Evolutionary conservation across 1,140 invertebrate genomes (phyloP), one percentile per base, ranked within the genome.

Genomic region (Camponotus pennsylvanicus): DNA sequence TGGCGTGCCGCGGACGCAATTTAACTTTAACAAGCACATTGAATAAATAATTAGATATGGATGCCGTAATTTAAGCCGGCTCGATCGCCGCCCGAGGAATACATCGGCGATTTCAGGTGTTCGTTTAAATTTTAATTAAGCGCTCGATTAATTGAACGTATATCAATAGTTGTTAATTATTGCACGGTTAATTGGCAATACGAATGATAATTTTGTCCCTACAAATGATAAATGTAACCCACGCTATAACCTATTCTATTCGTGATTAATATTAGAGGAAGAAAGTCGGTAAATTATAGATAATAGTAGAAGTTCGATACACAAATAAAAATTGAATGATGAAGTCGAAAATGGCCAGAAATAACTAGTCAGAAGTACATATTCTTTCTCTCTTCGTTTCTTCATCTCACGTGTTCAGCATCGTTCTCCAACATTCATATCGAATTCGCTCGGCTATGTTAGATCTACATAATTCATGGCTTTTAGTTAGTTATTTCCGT

Each of bases 1-100:
- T 79, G 75, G 67, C 83, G 34, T 85, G n/a, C 27, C 75, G 84
- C 13, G 86, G 73, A 78, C 32, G 67, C 52, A 67, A 63, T 82
- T 89, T 88, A 88, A 88, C 85, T 88, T 73, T 88, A 89, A 89
- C 61, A 78, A 89, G 82, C 64, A 45, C 27, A 88, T 88, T 73
- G 86, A 89, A 78, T 75, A 75, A 88, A 87, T 87, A 89, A 85
- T 88, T 85, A 85, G 66, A 66, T 27, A 27, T 40, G 73, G 42
- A 79, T 75, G 70, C 15, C 63, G 76, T 85, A 88, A 89, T 89
- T 88, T 69, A 75, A 49, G 63, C 32, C 45, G n/a, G 15, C 11
- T 5, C 40, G 66, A 21, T 59, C 55, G 2, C n/a, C 42, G 42
- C n/a, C 42, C 49, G 34, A 40, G 27, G 32, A 71, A 59, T 71